Percentiles rank a stretch among this genome's conserved stretches.
These are phyloP conservation scores for Exocentrus adspersus DNA, from an alignment of 2,888 invertebrate genomes.

Conservation along the genomic window DNA sequence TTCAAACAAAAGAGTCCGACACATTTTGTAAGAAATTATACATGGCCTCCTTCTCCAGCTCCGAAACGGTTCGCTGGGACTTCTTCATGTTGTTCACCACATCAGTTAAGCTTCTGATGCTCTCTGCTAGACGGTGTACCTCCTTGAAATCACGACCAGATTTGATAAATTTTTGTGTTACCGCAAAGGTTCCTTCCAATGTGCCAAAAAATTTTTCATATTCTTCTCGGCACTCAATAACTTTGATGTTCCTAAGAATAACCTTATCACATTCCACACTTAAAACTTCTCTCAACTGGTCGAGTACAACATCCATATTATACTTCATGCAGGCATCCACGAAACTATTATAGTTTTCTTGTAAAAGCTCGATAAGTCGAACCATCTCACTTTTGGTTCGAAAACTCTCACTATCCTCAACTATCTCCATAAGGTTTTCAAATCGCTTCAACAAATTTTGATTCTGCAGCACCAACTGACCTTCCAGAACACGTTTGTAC, in stretches of 20 bases:
- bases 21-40: constrained; percentile 10
- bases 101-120: constrained; percentile 6
- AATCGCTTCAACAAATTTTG: constrained; percentile 24
- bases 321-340: constrained; percentile 5
- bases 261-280: constrained; percentile 23
- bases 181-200: constrained; percentile 1
- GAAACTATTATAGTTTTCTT: constrained; percentile 10
- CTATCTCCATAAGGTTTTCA: constrained; percentile 11
- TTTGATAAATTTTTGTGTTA: constrained; percentile 21
- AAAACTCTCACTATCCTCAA: constrained; percentile 16
- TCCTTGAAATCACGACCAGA: constrained; percentile 28
- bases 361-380: constrained; percentile 21
- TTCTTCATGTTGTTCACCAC: neutral
- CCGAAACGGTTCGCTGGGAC: constrained; percentile 4
- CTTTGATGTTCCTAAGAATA: constrained; percentile 22
- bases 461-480: constrained; percentile 20
- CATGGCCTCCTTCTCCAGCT: constrained; percentile 17
- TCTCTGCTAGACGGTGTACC: constrained; percentile 21
- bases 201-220: constrained; percentile 23
- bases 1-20: constrained; percentile 27
- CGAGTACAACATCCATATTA: constrained; percentile 8
- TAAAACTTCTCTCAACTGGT: constrained; percentile 3
- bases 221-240: constrained; percentile 22
- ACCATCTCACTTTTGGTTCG: constrained; percentile 16
- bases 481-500: constrained; percentile 17